Base-by-base conservation (phyloP, 2,797 vertebrate genomes). In the Silurus aristotelis region DNA sequence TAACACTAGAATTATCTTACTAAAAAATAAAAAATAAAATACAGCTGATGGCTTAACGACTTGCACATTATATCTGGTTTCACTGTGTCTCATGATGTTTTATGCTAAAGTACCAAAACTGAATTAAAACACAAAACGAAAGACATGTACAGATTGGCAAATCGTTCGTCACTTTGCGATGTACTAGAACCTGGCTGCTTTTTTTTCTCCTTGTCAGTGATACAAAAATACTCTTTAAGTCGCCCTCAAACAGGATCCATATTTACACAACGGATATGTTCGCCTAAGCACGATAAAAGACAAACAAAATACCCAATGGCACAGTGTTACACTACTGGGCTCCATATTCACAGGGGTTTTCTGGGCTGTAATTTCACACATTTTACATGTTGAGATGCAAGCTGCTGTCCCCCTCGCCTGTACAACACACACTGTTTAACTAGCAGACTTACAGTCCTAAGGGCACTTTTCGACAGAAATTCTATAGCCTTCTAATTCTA, bases 361-460 rank as follows among this genome's bases (percentile, higher is more conserved):
- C 80, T 55, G 67, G 84, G 87, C 80, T 83, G 66, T 70, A 82
- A 80, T 80, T 84, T 89, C 77, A 79, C 83, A 78, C 66, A 63
- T 72, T 75, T 56, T 87, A 87, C 85, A 85, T 31, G 81, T 88
- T 87, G 87, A 87, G 88, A 88, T 88, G 78, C 86, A 91, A 89
- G 86, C 85, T 89, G 85, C 86, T 89, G 85, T 86, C 87, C 86
- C 82, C 80, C 67, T 31, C 58, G 17, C 27, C 14, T 27, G 3
- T 66, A 85, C 82, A 82, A 84, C 84, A 87, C 82, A 89, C 81
- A 38, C 31, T 87, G 60, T 87, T 87, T 79, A 88, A 89, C 90
- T 90, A 90, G 85, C 91, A 92, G 82, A 91, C 87, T 89, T 89
- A 90, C 89, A 91, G 79, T 90, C 93, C 92, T 94, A 95, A 95